These are phyloP conservation scores for Hafferia zeledoni DNA, from an alignment of 2,797 vertebrate genomes.

Conservation along the genomic window DNA sequence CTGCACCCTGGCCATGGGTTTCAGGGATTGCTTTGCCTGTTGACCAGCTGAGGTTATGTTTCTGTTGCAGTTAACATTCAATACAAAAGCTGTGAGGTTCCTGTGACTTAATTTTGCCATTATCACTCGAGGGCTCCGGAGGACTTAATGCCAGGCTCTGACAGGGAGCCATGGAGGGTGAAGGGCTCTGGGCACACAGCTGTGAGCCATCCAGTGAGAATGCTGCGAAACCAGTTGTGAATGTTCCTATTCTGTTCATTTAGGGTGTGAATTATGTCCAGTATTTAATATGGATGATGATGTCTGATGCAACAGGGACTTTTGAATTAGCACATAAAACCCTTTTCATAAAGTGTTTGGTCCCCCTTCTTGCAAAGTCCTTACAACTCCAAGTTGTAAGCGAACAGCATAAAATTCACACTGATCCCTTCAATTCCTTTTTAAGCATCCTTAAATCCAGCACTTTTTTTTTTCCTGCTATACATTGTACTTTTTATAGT, in stretches of 20 bases:
- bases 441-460: constrained; percentile 44
- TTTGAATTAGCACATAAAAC: background rate
- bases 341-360: background rate
- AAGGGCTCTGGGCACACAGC: background rate
- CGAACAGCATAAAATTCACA: background rate
- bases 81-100: background rate
- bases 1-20: accelerated
- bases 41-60: background rate
- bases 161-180: accelerated
- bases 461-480: background rate
- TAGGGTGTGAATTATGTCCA: background rate
- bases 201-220: background rate
- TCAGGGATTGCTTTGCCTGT: background rate
- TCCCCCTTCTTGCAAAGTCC: background rate
- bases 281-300: background rate
- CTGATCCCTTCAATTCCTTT: constrained; percentile 9
- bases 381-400: background rate
- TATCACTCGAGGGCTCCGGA: background rate
- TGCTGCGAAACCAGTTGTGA: background rate
- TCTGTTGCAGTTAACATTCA: background rate
- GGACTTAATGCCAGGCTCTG: background rate
- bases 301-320: background rate
- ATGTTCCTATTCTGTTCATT: background rate
- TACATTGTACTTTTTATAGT: constrained; percentile 65
- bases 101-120: background rate